phyloP scores from a whole-genome alignment of 2,888 invertebrate genomes.

The Drosophila paramelanica region DNA sequence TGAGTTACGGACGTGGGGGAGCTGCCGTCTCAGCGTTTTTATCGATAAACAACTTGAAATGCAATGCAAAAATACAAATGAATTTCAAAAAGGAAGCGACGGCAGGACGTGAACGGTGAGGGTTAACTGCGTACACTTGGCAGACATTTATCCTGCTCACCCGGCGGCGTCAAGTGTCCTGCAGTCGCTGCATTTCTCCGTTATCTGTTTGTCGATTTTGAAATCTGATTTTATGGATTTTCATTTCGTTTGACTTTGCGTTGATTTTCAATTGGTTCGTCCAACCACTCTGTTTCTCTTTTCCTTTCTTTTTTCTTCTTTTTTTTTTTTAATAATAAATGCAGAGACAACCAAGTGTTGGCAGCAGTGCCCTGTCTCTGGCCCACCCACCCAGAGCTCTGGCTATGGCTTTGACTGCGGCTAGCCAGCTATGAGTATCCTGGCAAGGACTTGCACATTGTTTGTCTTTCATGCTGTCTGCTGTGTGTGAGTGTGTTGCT shows the following conservation, averaged over 20 bases:
- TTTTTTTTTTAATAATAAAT: constrained; percentile 65
- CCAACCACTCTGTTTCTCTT: constrained; percentile 13
- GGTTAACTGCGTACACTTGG: constrained; percentile 37
- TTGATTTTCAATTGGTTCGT: constrained; percentile 71
- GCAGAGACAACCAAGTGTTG: constrained; percentile 40
- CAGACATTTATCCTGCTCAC: constrained; percentile 56
- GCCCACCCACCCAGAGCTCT: background rate
- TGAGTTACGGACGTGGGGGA: constrained; percentile 65
- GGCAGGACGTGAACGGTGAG: constrained; percentile 5
- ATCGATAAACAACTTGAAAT: constrained; percentile 77
- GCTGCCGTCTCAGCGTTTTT: constrained; percentile 36
- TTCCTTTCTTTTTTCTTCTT: constrained; percentile 24
- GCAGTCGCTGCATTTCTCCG: constrained; percentile 34
- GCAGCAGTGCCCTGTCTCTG: constrained; percentile 5
- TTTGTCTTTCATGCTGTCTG: constrained; percentile 62
- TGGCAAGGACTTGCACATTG: constrained; percentile 46
- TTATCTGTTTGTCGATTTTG: constrained; percentile 76
- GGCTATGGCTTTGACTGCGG: constrained; percentile 10
- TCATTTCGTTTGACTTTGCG: constrained; percentile 77
- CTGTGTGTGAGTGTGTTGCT: constrained; percentile 11
- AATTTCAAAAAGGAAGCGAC: constrained; percentile 22
- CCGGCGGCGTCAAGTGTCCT: constrained; percentile 45
- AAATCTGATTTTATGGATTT: constrained; percentile 81
- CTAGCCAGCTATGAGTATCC: constrained; percentile 22
- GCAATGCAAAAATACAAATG: constrained; percentile 55